Base-by-base conservation (phyloP, 2,113 vertebrate genomes). In the Charadrius vociferus region DNA sequence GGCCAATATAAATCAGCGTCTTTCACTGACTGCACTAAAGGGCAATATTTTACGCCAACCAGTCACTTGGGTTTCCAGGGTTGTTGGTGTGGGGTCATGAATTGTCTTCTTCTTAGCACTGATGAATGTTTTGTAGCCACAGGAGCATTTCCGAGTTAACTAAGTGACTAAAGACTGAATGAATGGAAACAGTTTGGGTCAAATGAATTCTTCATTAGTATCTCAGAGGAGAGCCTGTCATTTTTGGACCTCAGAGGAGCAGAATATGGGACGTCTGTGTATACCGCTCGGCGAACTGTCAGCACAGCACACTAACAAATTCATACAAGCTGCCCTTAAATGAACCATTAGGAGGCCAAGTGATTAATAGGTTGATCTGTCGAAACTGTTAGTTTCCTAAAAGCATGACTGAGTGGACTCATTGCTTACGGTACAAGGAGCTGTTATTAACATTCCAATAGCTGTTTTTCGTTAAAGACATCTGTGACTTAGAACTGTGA, bases 391-490 rank as follows among this genome's bases (percentile, higher is more conserved):
- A 73, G 71, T 82, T 96, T 94, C 89, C 93, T 97, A 94, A 94
- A 95, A 97, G 89, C 66, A 29, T 77, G 86, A 87, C 74, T 68
- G 91, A 91, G 91, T 21, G 47, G 89, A 93, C 78, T 94, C 93
- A 85, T 80, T 96, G 86, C 95, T 97, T 96, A 94, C 12, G 62
- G 91, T 93, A 96, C 78, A 86, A 87, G 96, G 67, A 91, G 78
- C 83, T 79, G 72, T 86, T 97, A 96, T 81, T 97, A 95, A 97
- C 94, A 96, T 97, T 96, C 96, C 94, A 95, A 94, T 95, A 90
- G 86, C 95, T 97, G 96, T 39, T 96, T 96, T 93, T 96, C 18
- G 55, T 97, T 97, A 96, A 95, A 93, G 92, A 96, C 96, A 95
- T 96, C 97, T 97, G 97, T 85, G 97, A 88, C 67, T 94, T 91